Percentiles rank a stretch among this genome's conserved stretches.
Conservation (phyloP, 1,140 invertebrate species). For the Bombus difficillimus region DNA sequence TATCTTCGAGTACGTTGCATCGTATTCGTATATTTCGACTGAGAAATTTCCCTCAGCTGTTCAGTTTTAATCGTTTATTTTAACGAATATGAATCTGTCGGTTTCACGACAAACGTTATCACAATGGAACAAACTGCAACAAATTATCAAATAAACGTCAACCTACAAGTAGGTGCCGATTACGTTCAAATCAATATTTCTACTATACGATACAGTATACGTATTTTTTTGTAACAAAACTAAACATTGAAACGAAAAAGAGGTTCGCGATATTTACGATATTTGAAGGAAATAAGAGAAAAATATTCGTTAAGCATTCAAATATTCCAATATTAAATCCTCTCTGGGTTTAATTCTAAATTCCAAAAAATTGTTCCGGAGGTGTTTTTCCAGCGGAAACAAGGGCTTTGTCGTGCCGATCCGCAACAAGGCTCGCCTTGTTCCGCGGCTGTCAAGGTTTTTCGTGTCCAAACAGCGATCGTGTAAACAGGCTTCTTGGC, state of each 20-base stretch:
- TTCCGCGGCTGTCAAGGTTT: conserved; percentile 26
- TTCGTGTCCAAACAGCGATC: conserved; percentile 30
- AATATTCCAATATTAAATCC: too few relatives aligned
- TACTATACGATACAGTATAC: too few relatives aligned
- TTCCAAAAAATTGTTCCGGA: background rate
- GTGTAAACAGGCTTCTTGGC: conserved; percentile 40
- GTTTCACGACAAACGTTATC: background rate
- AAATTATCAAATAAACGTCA: too few relatives aligned
- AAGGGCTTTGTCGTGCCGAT: background rate
- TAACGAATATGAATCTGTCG: background rate
- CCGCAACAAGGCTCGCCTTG: background rate
- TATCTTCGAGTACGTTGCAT: background rate
- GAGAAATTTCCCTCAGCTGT: too few relatives aligned
- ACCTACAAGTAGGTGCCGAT: too few relatives aligned
- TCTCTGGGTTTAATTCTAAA: background rate
- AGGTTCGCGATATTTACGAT: too few relatives aligned
- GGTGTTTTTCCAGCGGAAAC: background rate
- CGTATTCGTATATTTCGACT: background rate
- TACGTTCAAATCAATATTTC: too few relatives aligned
- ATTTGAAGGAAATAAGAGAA: too few relatives aligned
- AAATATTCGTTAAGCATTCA: too few relatives aligned
- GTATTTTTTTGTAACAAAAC: too few relatives aligned
- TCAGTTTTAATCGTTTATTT: background rate
- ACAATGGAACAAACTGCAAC: too few relatives aligned
- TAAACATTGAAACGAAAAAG: too few relatives aligned